Base-by-base conservation (phyloP, 2,797 vertebrate genomes). In the Molossus molossus region DNA sequence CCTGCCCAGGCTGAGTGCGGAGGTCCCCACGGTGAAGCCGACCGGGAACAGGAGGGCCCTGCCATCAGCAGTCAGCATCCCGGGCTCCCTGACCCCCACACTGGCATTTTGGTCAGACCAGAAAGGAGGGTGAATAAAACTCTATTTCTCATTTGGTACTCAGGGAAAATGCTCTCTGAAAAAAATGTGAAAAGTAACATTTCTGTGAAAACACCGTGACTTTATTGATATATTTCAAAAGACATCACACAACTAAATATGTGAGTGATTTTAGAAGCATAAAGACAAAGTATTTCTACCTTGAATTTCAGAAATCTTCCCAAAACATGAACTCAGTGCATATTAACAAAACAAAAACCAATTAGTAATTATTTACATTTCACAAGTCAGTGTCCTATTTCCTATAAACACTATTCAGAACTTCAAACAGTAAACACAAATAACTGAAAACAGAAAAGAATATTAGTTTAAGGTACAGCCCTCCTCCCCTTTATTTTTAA, bases 151-250 rank as follows among this genome's bases (percentile, higher is more conserved):
- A 58, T 45, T 53, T 40, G 20, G 53, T 10, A 48, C 9, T 70
- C 6, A 40, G 60, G 29, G 45, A 93, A 90, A 90, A 53, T 33
- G 48, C 5, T 40, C 53, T 75, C 65, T 69, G 20, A 91, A 75
- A 70, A 84, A 81, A 15, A 55, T 6, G 9, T 50, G 18, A 80
- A 80, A 55, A 85, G 23, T n/a, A 76, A 53, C 45, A 69, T 82
- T 93, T 90, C 67, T 79, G 25, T 69, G 81, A 45, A 93, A 90
- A 94, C 77, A 92, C 12, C 64, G 58, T 75, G 6, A 81, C 53
- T 97, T 97, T 97, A 97, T 89, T 97, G 70, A 69, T 14, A 64
- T 0, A n/a, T 21, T 40, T 8, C 60, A 60, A 40, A 85, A 88
- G 60, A 69, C 20, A 33, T 23, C 77, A 62, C 9, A 53, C 37